Conservation (phyloP, 2,888 invertebrate genomes). For the Ornithoptera alexandrae region DNA sequence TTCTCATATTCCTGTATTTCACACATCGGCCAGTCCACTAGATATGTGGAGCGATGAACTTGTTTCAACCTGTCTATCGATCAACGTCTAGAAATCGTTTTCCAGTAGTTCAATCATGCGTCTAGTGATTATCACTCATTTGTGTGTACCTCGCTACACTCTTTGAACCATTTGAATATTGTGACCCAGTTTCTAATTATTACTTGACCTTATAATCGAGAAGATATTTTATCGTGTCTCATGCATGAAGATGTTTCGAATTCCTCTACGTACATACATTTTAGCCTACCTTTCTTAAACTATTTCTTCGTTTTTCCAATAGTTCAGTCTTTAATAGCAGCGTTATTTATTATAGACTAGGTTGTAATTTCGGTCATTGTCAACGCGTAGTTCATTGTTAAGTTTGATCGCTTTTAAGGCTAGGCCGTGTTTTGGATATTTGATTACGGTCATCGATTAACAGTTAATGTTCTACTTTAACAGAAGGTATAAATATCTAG, state of each 20-base stretch:
- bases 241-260: too few species aligned
- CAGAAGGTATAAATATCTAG: not conserved
- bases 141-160: conserved; percentile 26
- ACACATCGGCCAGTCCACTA: conserved; percentile 67
- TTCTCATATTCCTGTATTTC: conserved; percentile 71
- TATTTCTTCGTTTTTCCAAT: not conserved
- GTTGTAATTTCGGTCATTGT: not conserved
- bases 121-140: conserved; percentile 56
- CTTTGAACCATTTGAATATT: not conserved
- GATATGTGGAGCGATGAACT: conserved; percentile 76
- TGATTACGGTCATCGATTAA: not conserved
- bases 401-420: not conserved
- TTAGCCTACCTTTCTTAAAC: too few species aligned
- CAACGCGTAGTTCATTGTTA: not conserved
- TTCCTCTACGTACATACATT: too few species aligned
- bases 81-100: conserved; percentile 73
- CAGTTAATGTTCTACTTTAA: not conserved
- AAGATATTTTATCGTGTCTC: too few species aligned
- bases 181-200: not conserved
- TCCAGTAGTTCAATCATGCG: conserved; percentile 75
- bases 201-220: not conserved
- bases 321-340: too few species aligned
- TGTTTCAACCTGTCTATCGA: conserved; percentile 68
- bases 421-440: not conserved
- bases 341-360: not conserved